Conservation (phyloP, 1,140 invertebrate genomes). For the Wasmannia auropunctata region DNA sequence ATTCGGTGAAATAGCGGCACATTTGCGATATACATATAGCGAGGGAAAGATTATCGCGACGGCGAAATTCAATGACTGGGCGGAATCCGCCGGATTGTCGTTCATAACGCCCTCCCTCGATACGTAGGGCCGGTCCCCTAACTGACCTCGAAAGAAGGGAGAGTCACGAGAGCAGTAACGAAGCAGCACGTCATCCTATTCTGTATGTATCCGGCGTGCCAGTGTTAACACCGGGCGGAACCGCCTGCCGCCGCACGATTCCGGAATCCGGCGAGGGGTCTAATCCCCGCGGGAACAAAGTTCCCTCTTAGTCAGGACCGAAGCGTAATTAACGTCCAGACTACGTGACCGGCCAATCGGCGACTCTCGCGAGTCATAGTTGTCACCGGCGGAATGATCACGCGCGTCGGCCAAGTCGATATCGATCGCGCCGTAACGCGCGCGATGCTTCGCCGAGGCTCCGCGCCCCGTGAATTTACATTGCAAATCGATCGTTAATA, state of each 20-base stretch:
- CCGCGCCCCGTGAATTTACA: slow-evolving; percentile 64
- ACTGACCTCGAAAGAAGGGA: slow-evolving; percentile 62
- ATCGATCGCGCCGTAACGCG: slow-evolving; percentile 54
- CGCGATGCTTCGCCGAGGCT: not conserved
- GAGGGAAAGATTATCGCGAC: not conserved
- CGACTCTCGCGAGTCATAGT: slow-evolving; percentile 65
- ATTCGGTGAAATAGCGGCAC: slow-evolving; percentile 16
- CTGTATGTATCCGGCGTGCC: slow-evolving; percentile 63
- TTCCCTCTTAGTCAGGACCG: slow-evolving; percentile 71
- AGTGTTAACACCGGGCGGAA: slow-evolving; percentile 67
- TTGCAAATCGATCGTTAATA: slow-evolving; percentile 63
- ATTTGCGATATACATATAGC: slow-evolving; percentile 19
- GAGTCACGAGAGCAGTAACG: slow-evolving; percentile 34
- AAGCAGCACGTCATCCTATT: slow-evolving; percentile 51
- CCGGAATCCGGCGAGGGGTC: slow-evolving; percentile 62
- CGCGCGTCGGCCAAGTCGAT: slow-evolving; percentile 42
- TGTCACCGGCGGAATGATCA: slow-evolving; percentile 45
- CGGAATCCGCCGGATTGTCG: slow-evolving; percentile 58
- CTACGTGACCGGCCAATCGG: slow-evolving; percentile 71
- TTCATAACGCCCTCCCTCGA: slow-evolving; percentile 15
- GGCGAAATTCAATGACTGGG: slow-evolving; percentile 38
- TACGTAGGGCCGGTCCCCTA: slow-evolving; percentile 36
- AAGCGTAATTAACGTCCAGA: slow-evolving; percentile 73
- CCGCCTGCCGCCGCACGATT: slow-evolving; percentile 65
- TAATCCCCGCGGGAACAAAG: slow-evolving; percentile 71